Base-by-base conservation (phyloP, 2,113 vertebrate species). In the Echinops telfairi region DNA sequence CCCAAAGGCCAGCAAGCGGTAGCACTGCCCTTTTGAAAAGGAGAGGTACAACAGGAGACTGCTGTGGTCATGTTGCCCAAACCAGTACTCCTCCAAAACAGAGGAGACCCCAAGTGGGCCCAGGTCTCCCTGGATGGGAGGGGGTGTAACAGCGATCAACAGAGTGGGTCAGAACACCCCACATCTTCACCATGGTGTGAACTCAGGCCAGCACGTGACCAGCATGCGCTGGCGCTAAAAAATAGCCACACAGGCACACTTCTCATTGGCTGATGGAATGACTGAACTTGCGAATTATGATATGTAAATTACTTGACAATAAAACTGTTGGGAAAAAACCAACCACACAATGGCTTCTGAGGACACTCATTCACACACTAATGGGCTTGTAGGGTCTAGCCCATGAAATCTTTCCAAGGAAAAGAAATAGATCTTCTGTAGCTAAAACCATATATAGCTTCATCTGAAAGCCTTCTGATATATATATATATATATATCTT, bases 341-440 rank as follows among this genome's bases (percentile, higher is more conserved):
- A 77, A 82, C 64, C 40, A 14, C 0, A 6, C 23, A 68, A 77
- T 10, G 75, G 40, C 68, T 92, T 82, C 88, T 89, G 47, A 64
- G 53, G 71, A 23, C 40, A 53, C 57, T 53, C 23, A 86, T n/a
- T 92, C n/a, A 68, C 68, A 78, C 2, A 7, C 1, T 11, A 31
- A 79, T 27, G 20, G 40, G 25, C 57, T 89, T 57, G 57, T 12
- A 78, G 0, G 4, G 73, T 76, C 36, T 25, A 85, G 82, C 62
- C 82, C 47, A 85, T 31, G 33, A 17, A 33, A 36, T 71, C 68
- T 78, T 90, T 33, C 83, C 29, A 88, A 90, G 80, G 60, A 95
- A 93, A 93, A 82, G n/a, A 88, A 86, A 80, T 20, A 82, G 82
- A 68, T 64, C 76, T 83, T 88, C 77, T 79, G 85, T 14, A 73